Conservation (phyloP, 2,888 invertebrate species). For the Chrysolina americana region DNA sequence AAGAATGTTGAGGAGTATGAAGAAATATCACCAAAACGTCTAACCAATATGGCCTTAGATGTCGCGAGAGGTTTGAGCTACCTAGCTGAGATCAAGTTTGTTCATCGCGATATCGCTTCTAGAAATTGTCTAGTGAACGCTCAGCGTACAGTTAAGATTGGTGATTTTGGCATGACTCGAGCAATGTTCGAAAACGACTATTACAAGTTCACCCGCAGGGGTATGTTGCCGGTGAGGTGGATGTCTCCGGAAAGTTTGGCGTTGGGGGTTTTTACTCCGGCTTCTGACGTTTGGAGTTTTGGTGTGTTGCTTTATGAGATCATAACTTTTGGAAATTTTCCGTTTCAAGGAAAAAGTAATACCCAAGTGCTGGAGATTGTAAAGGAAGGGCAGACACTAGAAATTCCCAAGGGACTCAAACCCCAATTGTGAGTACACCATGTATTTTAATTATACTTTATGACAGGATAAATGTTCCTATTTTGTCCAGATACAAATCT, state of each 20-base stretch:
- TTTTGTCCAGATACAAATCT: too few relatives aligned
- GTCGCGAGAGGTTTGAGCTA: constrained; percentile 89
- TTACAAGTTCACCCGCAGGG: constrained; percentile 84
- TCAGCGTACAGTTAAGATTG: constrained; percentile 82
- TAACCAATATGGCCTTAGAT: constrained; percentile 91
- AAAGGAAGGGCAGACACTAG: constrained; percentile 81
- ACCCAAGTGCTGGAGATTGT: constrained; percentile 87
- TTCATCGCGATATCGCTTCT: constrained; percentile 89
- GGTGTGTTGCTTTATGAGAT: constrained; percentile 91
- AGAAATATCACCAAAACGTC: constrained; percentile 83
- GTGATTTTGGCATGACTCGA: constrained; percentile 94
- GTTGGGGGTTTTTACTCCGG: constrained; percentile 86
- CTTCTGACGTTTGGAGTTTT: constrained; percentile 93
- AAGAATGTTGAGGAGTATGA: constrained; percentile 77
- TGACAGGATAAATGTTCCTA: too few relatives aligned
- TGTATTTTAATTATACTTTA: neutral
- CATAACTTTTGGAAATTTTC: constrained; percentile 92
- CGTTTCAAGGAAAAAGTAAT: constrained; percentile 90
- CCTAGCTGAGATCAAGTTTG: constrained; percentile 87
- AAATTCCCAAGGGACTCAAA: constrained; percentile 83
- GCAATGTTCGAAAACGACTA: constrained; percentile 91
- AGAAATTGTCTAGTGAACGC: constrained; percentile 81
- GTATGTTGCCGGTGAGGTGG: constrained; percentile 72
- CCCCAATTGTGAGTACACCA: constrained; percentile 81
- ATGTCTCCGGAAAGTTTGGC: constrained; percentile 93